These are phyloP conservation scores for Cephus sareptanus DNA, from an alignment of 2,888 invertebrate species.

Conservation along the genomic window DNA sequence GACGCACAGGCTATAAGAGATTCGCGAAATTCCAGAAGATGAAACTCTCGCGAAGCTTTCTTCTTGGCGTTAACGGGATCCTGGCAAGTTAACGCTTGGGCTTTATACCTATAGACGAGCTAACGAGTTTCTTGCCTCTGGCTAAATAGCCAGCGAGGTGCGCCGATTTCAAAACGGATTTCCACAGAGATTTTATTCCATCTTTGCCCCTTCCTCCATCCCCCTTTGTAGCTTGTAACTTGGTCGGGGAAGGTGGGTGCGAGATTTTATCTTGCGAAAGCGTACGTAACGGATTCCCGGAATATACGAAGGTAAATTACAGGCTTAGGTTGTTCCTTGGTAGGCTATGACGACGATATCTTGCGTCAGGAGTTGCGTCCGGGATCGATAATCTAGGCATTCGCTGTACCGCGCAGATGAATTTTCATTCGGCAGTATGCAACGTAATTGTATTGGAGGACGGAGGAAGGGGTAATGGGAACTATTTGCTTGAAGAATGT, in stretches of 20 bases:
- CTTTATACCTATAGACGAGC: no score
- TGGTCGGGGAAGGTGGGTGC: not conserved
- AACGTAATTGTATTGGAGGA: not conserved
- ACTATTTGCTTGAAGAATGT: not conserved
- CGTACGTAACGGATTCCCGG: not conserved
- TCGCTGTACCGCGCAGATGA: not conserved
- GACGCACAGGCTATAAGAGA: not conserved
- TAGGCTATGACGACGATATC: not conserved
- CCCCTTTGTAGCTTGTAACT: not conserved
- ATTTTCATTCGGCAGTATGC: not conserved
- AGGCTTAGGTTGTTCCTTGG: not conserved
- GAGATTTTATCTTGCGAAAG: not conserved
- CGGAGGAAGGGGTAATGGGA: not conserved
- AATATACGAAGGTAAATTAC: not conserved
- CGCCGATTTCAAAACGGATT: not conserved
- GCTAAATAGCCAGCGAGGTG: not conserved
- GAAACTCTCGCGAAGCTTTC: not conserved
- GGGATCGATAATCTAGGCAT: not conserved
- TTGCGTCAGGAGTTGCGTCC: not conserved
- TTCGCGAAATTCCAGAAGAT: not conserved
- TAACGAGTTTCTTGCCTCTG: not conserved
- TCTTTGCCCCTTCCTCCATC: not conserved
- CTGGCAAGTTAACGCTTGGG: not conserved
- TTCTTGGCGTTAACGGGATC: not conserved
- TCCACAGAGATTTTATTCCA: not conserved